Base-by-base conservation (phyloP, 2,113 vertebrate genomes). In the Nyctibius bracteatus region DNA sequence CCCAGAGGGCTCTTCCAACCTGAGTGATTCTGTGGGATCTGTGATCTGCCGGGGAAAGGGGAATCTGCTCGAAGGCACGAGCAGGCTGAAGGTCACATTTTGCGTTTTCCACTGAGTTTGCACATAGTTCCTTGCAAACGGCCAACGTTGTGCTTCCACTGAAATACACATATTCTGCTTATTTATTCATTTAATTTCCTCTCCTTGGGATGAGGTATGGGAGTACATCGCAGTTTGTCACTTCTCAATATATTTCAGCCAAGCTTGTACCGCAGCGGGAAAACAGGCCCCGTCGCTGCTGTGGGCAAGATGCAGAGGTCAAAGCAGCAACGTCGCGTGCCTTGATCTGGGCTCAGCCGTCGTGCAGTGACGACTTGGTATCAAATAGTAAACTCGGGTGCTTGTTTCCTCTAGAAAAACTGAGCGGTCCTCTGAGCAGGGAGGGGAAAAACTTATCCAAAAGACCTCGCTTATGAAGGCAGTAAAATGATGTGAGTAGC, bases 181-280 rank as follows among this genome's bases (percentile, higher is more conserved):
- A 5, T 35, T 14, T 24, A 8, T 7, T 31, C 33, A 3, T 37
- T 57, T 3, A 9, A 37, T 12, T 11, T 70, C 12, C 7, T 24
- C 63, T 70, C 41, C 11, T 12, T 6, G 46, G 28, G 46, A 14
- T 13, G 68, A 54, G 55, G 23, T 30, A 3, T 6, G 7, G 12
- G n/a, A 17, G 44, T 31, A 14, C 68, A 20, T 1, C 4, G 55
- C 6, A 1, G 15, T 17, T 44, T n/a, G 57, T 41, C 1, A 0
- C 37, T 49, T 15, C 73, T 37, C 35, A 8, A 43, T 62, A 23
- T 25, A 15, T 8, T 37, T 59, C 67, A 23, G 35, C n/a, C 3
- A 8, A 28, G n/a, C 28, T 19, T 1, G 37, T 4, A 4, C n/a
- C 2, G 0, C 2, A 4, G 12, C 0, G 10, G 51, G 43, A 37